Evolutionary conservation across 2,113 vertebrate species (phyloP), one percentile per base, ranked within the genome.

Genomic region (Procapra przewalskii): DNA sequence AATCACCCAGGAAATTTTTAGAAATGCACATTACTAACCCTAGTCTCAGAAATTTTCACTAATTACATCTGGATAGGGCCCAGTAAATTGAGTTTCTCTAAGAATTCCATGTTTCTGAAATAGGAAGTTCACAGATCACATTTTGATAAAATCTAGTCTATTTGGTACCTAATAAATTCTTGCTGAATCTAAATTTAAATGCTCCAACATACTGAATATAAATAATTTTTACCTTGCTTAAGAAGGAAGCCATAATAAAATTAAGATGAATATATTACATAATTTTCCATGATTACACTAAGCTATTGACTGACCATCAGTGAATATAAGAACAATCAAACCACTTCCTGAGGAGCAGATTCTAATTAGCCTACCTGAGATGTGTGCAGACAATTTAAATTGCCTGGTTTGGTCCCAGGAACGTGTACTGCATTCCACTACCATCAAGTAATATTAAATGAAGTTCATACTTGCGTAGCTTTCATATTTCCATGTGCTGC

Each of bases 381-480:
- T 95, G 88, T 95, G 88, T 57, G 33, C 40, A 40, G 93, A 31
- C 2, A 13, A 82, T 94, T 94, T 86, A 88, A 96, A 87, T n/a
- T 4, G 14, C 57, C 45, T 91, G 86, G 59, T 88, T 95, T 95
- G 31, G 21, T 71, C 71, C 59, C 57, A 93, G 83, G 33, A 85
- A 93, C 14, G 5, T 87, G 48, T 48, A 83, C 80, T 10, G 31
- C 36, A 77, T 81, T 75, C 88, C 67, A 29, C 4, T 13, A 45
- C 19, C 3, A 90, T 93, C 52, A 52, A 84, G 59, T 96, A 97
- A 84, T 19, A n/a, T 95, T 45, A 97, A 96, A 86, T 12, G 5
- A 60, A 29, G 81, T 95, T 98, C 97, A 97, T 93, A 97, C 91
- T 92, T 36, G 87, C 36, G 3, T 87, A 96, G 97, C 90, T 89